A percentile compares a stretch with the other conserved stretches of the same genome.
Conservation (phyloP, 2,888 invertebrate species). For the Eledone cirrhosa region DNA sequence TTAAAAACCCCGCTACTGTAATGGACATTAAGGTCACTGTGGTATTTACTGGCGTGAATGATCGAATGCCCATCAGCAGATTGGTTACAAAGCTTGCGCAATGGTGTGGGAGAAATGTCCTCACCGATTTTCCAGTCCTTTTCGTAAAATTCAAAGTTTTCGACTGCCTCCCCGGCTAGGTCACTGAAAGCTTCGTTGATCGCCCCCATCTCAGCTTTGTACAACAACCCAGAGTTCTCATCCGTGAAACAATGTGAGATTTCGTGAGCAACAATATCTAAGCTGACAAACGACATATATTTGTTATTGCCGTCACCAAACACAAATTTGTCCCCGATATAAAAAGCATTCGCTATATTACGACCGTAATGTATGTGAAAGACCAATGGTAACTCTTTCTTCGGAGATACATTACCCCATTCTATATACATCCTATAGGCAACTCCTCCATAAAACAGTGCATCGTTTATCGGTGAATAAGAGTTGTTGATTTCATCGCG, state of each 20-base stretch:
- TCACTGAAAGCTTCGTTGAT: constrained; percentile 45
- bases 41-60: constrained; percentile 35
- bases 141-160: constrained; percentile 33
- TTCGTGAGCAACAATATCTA: constrained; percentile 45
- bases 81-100: constrained; percentile 38
- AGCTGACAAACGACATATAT: constrained; percentile 37
- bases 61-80: constrained; percentile 43
- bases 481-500: constrained; percentile 44
- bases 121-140: constrained; percentile 38
- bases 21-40: constrained; percentile 40
- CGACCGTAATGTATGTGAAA: constrained; percentile 40
- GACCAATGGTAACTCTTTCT: constrained; percentile 33
- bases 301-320: constrained; percentile 41
- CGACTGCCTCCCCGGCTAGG: constrained; percentile 41
- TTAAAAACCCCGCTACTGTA: constrained; percentile 45
- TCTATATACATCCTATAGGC: constrained; percentile 41
- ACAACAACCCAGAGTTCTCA: constrained; percentile 37
- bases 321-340: constrained; percentile 34
- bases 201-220: constrained; percentile 38
- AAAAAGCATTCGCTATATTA: constrained; percentile 36
- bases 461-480: constrained; percentile 41
- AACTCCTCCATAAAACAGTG: constrained; percentile 35
- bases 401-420: constrained; percentile 33
- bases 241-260: too few relatives aligned
- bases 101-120: constrained; percentile 31